Conservation (phyloP, 2,797 vertebrate species). For the Peromyscus eremicus region DNA sequence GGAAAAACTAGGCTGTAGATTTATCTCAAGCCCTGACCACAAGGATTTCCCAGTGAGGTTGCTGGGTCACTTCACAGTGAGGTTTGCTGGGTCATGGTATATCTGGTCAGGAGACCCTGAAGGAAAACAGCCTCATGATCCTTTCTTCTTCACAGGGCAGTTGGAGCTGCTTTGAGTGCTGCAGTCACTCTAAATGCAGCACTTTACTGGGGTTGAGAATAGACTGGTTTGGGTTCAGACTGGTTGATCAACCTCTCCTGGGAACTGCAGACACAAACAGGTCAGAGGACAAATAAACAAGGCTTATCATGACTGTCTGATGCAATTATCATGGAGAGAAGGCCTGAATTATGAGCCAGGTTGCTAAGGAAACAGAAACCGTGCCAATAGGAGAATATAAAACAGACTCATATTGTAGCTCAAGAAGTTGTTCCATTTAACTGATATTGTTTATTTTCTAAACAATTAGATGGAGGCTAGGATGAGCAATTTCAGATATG, state of each 20-base stretch:
- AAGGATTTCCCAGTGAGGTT: neutral
- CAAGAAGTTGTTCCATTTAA: neutral
- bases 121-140: neutral
- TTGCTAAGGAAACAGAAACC: neutral
- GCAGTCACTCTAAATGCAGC: neutral
- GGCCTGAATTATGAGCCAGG: too few relatives aligned
- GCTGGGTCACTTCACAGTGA: neutral
- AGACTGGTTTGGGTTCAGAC: neutral
- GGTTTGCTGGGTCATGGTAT: neutral
- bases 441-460: neutral
- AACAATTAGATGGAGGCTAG: neutral
- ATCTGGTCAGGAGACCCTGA: neutral
- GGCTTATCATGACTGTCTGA: neutral
- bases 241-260: neutral
- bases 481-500: neutral
- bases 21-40: neutral
- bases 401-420: neutral
- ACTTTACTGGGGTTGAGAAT: neutral
- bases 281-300: rapidly evolving
- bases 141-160: neutral
- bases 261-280: neutral
- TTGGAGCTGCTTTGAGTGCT: neutral
- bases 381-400: neutral
- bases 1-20: neutral
- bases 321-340: neutral